Conservation (phyloP, 2,113 vertebrate species). For the Pterophyllum scalare region DNA sequence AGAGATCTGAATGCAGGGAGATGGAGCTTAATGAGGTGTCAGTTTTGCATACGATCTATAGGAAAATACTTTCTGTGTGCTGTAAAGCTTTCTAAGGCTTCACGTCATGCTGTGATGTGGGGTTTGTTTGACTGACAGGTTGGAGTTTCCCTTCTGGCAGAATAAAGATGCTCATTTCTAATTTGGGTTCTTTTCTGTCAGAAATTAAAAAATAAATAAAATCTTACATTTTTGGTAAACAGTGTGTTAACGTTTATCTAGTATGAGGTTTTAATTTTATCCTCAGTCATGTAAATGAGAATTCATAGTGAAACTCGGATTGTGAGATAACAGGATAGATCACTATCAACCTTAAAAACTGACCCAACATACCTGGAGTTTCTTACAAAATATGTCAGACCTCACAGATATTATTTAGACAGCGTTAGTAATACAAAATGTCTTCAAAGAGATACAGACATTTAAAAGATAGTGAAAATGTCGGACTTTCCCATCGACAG, state of each 20-base stretch:
- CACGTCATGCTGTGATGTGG: background rate
- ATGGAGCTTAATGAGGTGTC: background rate
- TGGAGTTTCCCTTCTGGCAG: background rate
- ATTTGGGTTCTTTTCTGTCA: background rate
- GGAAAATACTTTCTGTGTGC: background rate
- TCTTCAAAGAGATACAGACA: conserved; percentile 7
- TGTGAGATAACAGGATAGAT: conserved; percentile 31
- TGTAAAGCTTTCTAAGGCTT: background rate
- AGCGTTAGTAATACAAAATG: background rate
- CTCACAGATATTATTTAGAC: conserved; percentile 5
- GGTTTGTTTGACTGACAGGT: background rate
- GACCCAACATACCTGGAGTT: background rate
- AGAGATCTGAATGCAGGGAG: accelerated
- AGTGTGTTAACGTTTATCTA: background rate
- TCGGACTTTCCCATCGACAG: conserved; percentile 19
- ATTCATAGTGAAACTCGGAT: background rate
- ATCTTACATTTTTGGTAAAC: background rate
- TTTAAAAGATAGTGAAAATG: conserved; percentile 20
- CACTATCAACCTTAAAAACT: conserved; percentile 13
- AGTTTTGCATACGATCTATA: background rate
- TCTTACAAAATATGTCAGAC: conserved; percentile 6
- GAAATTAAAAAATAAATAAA: background rate
- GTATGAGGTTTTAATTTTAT: background rate
- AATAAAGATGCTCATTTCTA: background rate
- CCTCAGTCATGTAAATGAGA: conserved; percentile 18